These are phyloP conservation scores for Drosophila diplacantha DNA, from an alignment of 2,888 invertebrate species.

Conservation along the genomic window DNA sequence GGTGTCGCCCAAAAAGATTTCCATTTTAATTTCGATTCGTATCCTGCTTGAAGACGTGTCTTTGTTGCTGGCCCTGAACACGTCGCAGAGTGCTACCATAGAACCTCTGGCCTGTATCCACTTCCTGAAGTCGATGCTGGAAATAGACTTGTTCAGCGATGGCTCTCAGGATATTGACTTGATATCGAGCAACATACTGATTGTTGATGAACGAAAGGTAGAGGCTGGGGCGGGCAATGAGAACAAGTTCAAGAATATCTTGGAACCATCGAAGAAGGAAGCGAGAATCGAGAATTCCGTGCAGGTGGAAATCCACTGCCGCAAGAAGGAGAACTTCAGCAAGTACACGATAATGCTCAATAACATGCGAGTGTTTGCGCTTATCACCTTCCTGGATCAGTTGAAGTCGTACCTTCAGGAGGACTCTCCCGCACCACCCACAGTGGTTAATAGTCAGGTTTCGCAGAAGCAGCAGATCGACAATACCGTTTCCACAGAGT, in stretches of 20 bases:
- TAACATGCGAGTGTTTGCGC: constrained; percentile 95
- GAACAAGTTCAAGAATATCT: constrained; percentile 92
- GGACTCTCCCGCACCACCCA: constrained; percentile 42
- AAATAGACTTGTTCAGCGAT: constrained; percentile 91
- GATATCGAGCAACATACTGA: constrained; percentile 86
- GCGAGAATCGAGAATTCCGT: constrained; percentile 79
- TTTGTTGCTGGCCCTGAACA: constrained; percentile 78
- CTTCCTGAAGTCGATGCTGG: constrained; percentile 92
- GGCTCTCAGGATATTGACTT: constrained; percentile 94
- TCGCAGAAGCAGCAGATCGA: constrained; percentile 41
- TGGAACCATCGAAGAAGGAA: constrained; percentile 84
- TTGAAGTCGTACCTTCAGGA: constrained; percentile 87
- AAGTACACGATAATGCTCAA: constrained; percentile 93
- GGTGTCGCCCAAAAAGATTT: constrained; percentile 79
- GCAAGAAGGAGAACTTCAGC: constrained; percentile 83
- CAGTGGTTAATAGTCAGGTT: constrained; percentile 28
- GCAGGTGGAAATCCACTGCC: constrained; percentile 87
- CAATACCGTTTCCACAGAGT: constrained; percentile 79
- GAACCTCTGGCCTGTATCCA: constrained; percentile 89
- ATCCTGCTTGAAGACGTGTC: constrained; percentile 92
- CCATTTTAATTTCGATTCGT: constrained; percentile 88
- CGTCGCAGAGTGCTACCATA: constrained; percentile 32
- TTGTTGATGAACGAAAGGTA: constrained; percentile 74
- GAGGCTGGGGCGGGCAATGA: constrained; percentile 38
- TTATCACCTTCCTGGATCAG: constrained; percentile 95